A percentile compares a stretch with the other conserved stretches of the same genome.
phyloP scores from a whole-genome alignment of 2,888 invertebrate species.

The Muschampia plurimacula region DNA sequence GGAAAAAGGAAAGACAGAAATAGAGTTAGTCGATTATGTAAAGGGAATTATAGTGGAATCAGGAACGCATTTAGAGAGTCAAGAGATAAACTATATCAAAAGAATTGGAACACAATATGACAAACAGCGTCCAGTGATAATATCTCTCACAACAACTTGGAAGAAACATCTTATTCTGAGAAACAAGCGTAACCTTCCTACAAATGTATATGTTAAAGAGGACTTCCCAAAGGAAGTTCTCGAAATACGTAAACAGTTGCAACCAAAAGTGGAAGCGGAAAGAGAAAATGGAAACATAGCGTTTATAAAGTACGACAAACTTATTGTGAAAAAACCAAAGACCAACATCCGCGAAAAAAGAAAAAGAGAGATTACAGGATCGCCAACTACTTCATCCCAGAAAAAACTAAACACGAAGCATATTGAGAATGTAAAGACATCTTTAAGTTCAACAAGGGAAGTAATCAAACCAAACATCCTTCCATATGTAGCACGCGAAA shows the following conservation, averaged over 20 bases:
- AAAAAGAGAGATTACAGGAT: background rate
- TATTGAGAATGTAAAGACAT: background rate
- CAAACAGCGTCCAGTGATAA: background rate
- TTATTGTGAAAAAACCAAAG: background rate
- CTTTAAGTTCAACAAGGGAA: background rate
- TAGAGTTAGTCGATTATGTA: no score
- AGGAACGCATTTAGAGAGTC: no score
- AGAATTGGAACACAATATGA: background rate
- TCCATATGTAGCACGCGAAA: background rate
- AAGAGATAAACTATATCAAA: no score
- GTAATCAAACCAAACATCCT: background rate
- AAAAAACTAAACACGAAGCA: background rate
- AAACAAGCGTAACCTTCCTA: background rate
- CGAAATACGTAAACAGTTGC: conserved; percentile 1
- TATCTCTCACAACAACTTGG: background rate
- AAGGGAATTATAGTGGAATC: no score
- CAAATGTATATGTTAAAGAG: background rate
- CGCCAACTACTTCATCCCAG: background rate
- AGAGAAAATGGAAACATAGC: conserved; percentile 9
- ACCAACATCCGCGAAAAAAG: background rate
- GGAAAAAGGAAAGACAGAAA: no score
- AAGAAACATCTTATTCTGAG: background rate
- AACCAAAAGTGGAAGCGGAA: background rate
- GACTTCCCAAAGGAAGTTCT: background rate
- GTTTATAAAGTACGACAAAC: background rate